These are phyloP conservation scores for Eugnorisma glareosa DNA, from an alignment of 2,888 invertebrate species.

Conservation along the genomic window DNA sequence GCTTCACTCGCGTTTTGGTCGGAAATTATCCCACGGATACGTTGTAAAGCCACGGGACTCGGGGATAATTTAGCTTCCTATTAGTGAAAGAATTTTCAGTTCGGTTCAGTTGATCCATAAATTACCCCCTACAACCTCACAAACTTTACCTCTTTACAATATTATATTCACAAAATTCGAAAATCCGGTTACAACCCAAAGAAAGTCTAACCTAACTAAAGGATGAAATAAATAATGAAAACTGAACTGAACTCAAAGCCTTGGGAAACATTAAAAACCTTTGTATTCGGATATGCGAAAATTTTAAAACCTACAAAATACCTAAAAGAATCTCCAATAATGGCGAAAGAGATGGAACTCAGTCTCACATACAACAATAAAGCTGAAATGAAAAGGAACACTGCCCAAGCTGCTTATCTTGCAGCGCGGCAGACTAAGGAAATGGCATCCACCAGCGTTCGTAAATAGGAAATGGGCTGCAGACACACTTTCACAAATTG, in stretches of 20 bases:
- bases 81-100: no score
- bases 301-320: not conserved
- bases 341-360: not conserved
- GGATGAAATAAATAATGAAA: no score
- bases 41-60: no score
- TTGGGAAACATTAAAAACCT: not conserved
- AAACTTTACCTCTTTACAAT: no score
- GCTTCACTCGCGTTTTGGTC: no score
- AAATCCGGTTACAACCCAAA: no score
- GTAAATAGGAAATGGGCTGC: conserved; percentile 60
- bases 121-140: no score
- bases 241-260: not conserved
- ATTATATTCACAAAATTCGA: no score
- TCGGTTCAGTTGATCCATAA: no score
- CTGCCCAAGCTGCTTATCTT: conserved; percentile 51
- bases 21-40: no score
- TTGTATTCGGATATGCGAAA: not conserved
- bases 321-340: not conserved
- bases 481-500: conserved; percentile 59
- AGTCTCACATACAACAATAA: conserved; percentile 47
- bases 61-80: no score
- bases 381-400: conserved; percentile 42
- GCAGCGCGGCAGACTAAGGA: conserved; percentile 48
- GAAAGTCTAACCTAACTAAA: not conserved
- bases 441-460: conserved; percentile 51